Evolutionary conservation across 2,113 vertebrate genomes (phyloP).

Genomic region (Pollachius pollachius): DNA sequence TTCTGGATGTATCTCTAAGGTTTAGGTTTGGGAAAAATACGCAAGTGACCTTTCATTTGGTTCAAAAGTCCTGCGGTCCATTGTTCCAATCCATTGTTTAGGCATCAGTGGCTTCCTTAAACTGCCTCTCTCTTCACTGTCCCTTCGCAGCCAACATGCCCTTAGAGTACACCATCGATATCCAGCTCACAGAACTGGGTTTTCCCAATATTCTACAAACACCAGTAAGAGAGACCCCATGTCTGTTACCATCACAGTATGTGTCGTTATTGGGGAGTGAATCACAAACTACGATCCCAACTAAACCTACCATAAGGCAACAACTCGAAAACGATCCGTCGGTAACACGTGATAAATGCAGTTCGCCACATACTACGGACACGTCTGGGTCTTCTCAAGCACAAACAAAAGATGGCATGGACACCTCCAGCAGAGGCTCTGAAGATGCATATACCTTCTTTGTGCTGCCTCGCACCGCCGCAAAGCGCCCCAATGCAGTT

Average conservation of each 20-base stretch:
- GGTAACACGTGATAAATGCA: neutral
- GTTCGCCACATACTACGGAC: neutral
- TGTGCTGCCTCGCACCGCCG: neutral
- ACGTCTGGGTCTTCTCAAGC: neutral
- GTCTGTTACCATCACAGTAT: slow-evolving; percentile 10
- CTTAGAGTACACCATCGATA: slow-evolving; percentile 73
- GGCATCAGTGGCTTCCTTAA: too few species aligned
- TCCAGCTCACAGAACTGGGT: slow-evolving; percentile 74
- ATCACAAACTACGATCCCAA: slow-evolving; percentile 6
- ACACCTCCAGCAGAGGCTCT: neutral
- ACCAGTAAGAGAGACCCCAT: slow-evolving; percentile 27
- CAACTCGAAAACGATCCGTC: neutral
- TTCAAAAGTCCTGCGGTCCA: too few species aligned
- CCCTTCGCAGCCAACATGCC: slow-evolving; percentile 58
- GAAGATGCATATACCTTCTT: neutral
- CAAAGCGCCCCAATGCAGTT: neutral
- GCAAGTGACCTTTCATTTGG: too few species aligned
- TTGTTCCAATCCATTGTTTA: too few species aligned
- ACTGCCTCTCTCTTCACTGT: neutral
- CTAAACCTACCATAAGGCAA: slow-evolving; percentile 1
- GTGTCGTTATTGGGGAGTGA: slow-evolving; percentile 10
- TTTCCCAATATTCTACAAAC: slow-evolving; percentile 55
- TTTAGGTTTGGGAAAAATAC: too few species aligned
- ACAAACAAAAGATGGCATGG: neutral
- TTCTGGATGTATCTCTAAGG: too few species aligned